A percentile compares a stretch with the other conserved stretches of the same genome.
Evolutionary conservation across 2,113 vertebrate genomes (phyloP).

Genomic region (Dasyprocta punctata): DNA sequence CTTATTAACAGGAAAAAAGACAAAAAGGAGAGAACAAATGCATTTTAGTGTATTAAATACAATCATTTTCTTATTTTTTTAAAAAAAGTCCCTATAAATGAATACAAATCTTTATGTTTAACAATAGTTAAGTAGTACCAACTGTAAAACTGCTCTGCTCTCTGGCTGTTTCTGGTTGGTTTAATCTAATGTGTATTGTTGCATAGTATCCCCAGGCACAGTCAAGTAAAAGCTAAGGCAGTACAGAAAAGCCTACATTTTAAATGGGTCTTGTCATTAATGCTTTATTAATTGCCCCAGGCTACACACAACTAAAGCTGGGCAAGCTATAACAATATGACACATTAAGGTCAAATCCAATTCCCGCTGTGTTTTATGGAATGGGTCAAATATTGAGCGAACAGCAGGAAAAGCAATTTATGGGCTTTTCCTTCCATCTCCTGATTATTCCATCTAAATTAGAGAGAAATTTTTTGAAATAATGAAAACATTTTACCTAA

Average conservation of each 20-base stretch:
- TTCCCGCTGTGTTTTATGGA: conserved; percentile 92
- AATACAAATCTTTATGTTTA: conserved; percentile 74
- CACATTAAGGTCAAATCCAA: conserved; percentile 98
- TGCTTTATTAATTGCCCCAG: conserved; percentile 99
- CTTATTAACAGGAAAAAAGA: conserved; percentile 26
- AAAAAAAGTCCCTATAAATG: background rate
- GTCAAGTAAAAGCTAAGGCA: conserved; percentile 91
- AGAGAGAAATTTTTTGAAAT: conserved; percentile 79
- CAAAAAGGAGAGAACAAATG: conserved; percentile 49
- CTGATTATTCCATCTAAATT: conserved; percentile 88
- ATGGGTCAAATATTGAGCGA: conserved; percentile 93
- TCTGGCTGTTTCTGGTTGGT: conserved; percentile 81
- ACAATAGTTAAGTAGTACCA: conserved; percentile 79
- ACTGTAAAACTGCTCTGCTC: conserved; percentile 79
- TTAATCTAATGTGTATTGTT: conserved; percentile 89
- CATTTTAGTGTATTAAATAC: conserved; percentile 44
- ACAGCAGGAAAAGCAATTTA: conserved; percentile 92
- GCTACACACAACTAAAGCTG: conserved; percentile 90
- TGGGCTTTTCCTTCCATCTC: conserved; percentile 83
- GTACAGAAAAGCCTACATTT: conserved; percentile 94
- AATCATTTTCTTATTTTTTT: background rate
- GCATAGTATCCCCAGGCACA: conserved; percentile 88
- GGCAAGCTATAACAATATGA: conserved; percentile 95
- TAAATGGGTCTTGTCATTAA: conserved; percentile 99
- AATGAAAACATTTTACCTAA: conserved; percentile 80